Percentiles rank a stretch among this genome's conserved stretches.
phyloP scores from a whole-genome alignment of 1,140 invertebrate genomes.

The Melanaphis sacchari region DNA sequence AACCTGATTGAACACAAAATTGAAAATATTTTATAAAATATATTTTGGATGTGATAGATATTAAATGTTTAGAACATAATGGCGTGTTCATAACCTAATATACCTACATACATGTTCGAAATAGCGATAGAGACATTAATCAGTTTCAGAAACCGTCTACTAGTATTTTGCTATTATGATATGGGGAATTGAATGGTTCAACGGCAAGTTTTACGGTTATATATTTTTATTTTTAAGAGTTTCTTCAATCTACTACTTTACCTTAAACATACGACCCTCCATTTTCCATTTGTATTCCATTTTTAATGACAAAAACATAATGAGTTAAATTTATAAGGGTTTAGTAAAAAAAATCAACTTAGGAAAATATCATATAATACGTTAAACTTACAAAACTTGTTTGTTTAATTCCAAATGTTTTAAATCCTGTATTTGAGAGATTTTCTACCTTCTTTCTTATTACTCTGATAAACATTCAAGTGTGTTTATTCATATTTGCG shows the following conservation, averaged over 20 bases:
- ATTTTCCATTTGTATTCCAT: neutral
- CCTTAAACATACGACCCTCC: neutral
- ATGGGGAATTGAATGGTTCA: neutral
- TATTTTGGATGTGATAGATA: neutral
- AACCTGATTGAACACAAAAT: neutral
- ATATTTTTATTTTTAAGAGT: neutral
- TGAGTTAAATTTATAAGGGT: slow-evolving; percentile 36
- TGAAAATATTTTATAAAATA: neutral
- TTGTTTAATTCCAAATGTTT: neutral
- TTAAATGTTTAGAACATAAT: neutral
- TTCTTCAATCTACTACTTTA: neutral
- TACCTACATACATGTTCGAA: neutral
- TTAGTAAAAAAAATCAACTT: slow-evolving; percentile 10
- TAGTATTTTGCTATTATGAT: neutral
- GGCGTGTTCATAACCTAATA: neutral
- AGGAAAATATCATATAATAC: neutral
- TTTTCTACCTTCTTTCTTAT: neutral
- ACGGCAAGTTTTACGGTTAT: neutral
- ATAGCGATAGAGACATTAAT: slow-evolving; percentile 16
- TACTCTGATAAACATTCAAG: neutral
- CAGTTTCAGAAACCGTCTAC: slow-evolving; percentile 28
- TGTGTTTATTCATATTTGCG: neutral
- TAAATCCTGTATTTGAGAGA: neutral
- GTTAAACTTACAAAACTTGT: neutral
- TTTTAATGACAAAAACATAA: slow-evolving; percentile 42